A percentile compares a stretch with the other conserved stretches of the same genome.
Conservation (phyloP, 2,797 vertebrate species). For the Rhincodon typus region DNA sequence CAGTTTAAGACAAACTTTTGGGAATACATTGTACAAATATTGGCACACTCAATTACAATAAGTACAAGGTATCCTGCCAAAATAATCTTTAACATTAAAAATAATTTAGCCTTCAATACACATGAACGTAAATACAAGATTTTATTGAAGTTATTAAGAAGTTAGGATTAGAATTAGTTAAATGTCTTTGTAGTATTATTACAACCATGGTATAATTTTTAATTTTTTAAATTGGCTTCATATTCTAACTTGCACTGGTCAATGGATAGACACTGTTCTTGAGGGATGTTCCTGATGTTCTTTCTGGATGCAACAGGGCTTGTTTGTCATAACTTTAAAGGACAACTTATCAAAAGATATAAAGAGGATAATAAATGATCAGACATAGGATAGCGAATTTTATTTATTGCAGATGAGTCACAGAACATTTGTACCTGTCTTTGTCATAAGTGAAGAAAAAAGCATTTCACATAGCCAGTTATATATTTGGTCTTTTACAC, state of each 20-base stretch:
- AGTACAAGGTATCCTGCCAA: not conserved
- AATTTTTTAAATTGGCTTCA: not conserved
- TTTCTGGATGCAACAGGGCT: not conserved
- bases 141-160: not conserved
- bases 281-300: not conserved
- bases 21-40: not conserved
- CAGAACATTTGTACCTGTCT: not conserved
- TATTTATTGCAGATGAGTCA: not conserved
- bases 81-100: not conserved
- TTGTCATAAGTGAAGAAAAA: slow-evolving; percentile 2
- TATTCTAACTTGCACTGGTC: not conserved
- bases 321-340: slow-evolving; percentile 22
- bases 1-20: not conserved
- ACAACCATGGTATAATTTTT: slow-evolving; percentile 6
- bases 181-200: not conserved
- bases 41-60: not conserved
- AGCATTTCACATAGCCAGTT: not conserved
- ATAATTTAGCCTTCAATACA: too few relatives aligned
- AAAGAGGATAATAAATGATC: slow-evolving; percentile 26
- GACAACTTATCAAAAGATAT: slow-evolving; percentile 31
- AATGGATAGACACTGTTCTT: not conserved
- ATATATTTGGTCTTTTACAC: too few relatives aligned
- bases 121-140: not conserved
- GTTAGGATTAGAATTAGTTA: not conserved
- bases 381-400: not conserved